phyloP scores from a whole-genome alignment of 37 sponge, comb jelly and placozoan genomes.

The Spongia lamella region DNA sequence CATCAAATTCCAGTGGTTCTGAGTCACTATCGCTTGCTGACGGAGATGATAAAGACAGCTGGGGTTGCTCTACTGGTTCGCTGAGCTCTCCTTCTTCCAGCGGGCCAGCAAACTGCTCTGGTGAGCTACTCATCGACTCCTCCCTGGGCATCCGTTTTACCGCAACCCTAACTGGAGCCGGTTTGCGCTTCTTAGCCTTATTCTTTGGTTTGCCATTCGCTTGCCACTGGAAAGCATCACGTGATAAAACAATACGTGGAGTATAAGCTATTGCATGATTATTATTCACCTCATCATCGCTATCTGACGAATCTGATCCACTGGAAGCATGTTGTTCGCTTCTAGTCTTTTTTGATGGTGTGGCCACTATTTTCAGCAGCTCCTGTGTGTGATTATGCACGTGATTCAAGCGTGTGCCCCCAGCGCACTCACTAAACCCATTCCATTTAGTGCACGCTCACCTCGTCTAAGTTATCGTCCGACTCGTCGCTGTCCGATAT shows the following conservation, averaged over 20 bases:
- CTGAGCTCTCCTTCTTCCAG: conserved; percentile 1
- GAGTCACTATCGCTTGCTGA: too few species aligned
- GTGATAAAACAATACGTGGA: too few species aligned
- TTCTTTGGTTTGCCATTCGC: too few species aligned
- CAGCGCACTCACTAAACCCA: background rate
- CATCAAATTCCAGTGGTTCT: conserved; percentile 74
- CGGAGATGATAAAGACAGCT: too few species aligned
- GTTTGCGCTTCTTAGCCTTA: too few species aligned
- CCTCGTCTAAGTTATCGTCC: conserved; percentile 61
- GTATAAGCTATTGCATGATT: too few species aligned
- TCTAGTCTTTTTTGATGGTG: conserved; percentile 28
- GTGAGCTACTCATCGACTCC: conserved; percentile 15
- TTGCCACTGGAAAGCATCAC: too few species aligned
- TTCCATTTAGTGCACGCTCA: conserved; percentile 11
- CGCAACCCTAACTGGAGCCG: background rate
- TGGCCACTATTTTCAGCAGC: conserved; percentile 28
- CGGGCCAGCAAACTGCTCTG: conserved; percentile 24
- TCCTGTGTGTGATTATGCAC: conserved; percentile 34
- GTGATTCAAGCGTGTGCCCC: background rate
- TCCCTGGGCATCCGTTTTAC: conserved; percentile 4
- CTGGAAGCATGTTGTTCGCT: conserved; percentile 33
- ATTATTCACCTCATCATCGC: conserved; percentile 78
- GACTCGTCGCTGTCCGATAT: conserved; percentile 75
- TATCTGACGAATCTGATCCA: conserved; percentile 71
- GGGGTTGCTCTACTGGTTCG: background rate